Percentiles rank a stretch among this genome's conserved stretches.
Evolutionary conservation across 2,797 vertebrate species (phyloP).

Genomic region (Sebastes steindachneri): DNA sequence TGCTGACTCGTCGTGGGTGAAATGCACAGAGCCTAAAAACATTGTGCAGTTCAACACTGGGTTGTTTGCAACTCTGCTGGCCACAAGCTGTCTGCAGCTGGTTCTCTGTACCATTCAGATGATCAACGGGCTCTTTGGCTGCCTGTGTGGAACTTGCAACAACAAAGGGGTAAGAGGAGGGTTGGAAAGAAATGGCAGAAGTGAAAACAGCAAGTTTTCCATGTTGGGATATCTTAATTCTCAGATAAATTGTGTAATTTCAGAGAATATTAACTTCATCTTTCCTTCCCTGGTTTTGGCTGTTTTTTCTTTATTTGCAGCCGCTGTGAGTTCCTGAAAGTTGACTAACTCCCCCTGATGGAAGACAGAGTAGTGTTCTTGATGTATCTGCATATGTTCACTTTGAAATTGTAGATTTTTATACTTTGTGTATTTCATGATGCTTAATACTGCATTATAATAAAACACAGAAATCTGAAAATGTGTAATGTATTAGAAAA

Average conservation of each 20-base stretch:
- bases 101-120: conserved; percentile 82
- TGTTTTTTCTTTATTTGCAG: conserved; percentile 29
- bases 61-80: conserved; percentile 81
- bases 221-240: background rate
- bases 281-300: background rate
- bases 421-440: background rate
- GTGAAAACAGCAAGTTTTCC: background rate
- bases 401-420: background rate
- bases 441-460: background rate
- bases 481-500: background rate
- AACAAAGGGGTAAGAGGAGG: conserved; percentile 61
- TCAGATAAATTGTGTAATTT: background rate
- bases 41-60: conserved; percentile 82
- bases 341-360: conserved; percentile 34
- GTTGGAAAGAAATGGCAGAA: accelerated
- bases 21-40: conserved; percentile 65
- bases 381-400: background rate
- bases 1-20: conserved; percentile 36
- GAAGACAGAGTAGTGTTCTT: background rate
- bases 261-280: background rate
- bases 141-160: conserved; percentile 83
- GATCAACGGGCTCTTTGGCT: conserved; percentile 85
- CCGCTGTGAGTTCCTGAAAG: conserved; percentile 22
- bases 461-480: background rate
- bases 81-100: conserved; percentile 68